phyloP scores from a whole-genome alignment of 2,113 vertebrate genomes.

The Montifringilla adamsi region DNA sequence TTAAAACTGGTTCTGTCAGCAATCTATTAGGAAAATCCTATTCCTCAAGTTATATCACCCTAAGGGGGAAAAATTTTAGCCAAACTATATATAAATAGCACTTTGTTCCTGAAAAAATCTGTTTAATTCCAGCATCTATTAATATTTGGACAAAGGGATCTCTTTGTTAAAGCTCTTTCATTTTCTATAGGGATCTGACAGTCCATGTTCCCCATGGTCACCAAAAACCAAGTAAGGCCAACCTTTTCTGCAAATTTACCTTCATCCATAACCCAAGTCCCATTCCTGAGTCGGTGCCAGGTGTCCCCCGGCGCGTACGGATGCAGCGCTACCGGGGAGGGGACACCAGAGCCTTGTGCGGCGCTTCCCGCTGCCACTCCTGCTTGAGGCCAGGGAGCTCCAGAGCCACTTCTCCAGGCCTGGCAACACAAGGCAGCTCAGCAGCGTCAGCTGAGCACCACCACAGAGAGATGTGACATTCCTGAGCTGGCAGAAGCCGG shows the following conservation, averaged over 20 bases:
- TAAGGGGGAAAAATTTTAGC: neutral
- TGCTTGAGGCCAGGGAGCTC: neutral
- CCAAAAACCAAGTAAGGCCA: neutral
- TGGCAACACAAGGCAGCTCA: fast-evolving
- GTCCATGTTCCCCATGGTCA: fast-evolving
- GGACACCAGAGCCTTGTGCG: neutral
- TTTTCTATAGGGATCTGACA: neutral
- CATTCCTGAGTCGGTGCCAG: fast-evolving
- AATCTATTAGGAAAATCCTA: neutral
- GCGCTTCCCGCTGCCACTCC: neutral
- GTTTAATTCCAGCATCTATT: neutral
- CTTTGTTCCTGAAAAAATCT: neutral
- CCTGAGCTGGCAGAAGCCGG: neutral
- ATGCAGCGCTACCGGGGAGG: neutral
- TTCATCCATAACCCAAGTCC: fast-evolving
- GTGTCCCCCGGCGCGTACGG: fast-evolving
- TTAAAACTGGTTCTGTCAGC: neutral
- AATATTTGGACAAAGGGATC: neutral
- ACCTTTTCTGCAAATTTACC: neutral
- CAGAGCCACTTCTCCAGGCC: neutral
- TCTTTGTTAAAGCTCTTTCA: neutral
- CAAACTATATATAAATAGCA: neutral
- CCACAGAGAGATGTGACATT: neutral
- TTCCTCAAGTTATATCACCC: neutral
- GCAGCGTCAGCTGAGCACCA: fast-evolving